Evolutionary conservation across 2,888 invertebrate species (phyloP), one percentile per base, ranked within the genome.

Genomic region (Agonum fuliginosum): DNA sequence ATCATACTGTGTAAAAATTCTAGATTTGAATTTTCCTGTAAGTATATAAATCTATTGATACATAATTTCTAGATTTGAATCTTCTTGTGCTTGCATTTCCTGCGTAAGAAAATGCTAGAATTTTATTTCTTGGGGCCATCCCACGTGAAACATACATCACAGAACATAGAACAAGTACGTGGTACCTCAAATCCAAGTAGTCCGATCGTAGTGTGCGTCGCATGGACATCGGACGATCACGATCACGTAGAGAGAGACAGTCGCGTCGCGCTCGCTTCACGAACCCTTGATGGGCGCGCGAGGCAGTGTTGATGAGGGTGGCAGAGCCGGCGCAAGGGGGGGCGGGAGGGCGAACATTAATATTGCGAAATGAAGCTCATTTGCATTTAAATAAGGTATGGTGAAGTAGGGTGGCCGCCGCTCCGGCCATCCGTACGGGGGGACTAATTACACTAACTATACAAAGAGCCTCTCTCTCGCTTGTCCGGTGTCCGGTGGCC

Each of bases 331-430:
- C n/a, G 80, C 79, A 81, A 81, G 82, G 81, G 83, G 81, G 81
- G 82, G 82, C 84, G 85, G 87, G 85, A 89, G 90, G 90, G 89
- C 89, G 90, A 92, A 92, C 93, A 93, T 93, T 93, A 93, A 93
- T 93, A 93, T 93, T 91, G 92, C 91, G 93, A 93, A 93, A 93
- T 93, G 93, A 93, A 93, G 93, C 93, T 94, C 93, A 94, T 94
- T 93, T 93, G 92, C 93, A 93, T 93, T 93, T 93, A 93, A 93
- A 93, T 93, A 93, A 93, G 93, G 93, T 87, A 86, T 82, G 83
- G 82, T 70, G 77, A 81, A 79, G 78, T 78, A 79, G 78, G 72
- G 72, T 54, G 72, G 58, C 65, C 48, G 78, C 77, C 78, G 79
- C 62, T 79, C 78, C 79, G 80, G 67, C 80, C 80, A 80, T 80